Conservation (phyloP, 37 sponge, comb jelly and placozoan species). For the Aphrocallistes beatrix region DNA sequence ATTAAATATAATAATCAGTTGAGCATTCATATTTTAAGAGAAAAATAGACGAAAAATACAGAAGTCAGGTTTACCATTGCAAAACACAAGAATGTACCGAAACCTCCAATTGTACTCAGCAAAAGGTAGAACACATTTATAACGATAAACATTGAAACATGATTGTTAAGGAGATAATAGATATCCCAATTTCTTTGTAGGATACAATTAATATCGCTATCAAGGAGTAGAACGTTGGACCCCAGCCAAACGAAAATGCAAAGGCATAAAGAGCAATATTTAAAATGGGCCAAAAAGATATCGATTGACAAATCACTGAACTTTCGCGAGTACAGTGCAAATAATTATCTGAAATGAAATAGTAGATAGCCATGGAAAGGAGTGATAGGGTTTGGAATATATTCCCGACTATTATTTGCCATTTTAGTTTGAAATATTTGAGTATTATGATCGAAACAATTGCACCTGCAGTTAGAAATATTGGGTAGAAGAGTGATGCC, state of each 20-base stretch:
- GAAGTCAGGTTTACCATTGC: background rate
- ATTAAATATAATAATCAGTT: no score
- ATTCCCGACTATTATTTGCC: background rate
- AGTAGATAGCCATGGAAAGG: conserved; percentile 4
- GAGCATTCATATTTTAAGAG: background rate
- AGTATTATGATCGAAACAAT: background rate
- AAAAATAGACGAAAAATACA: background rate
- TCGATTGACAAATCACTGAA: background rate
- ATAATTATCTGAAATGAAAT: background rate
- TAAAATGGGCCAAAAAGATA: background rate
- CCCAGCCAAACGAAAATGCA: background rate
- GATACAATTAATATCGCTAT: background rate
- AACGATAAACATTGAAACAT: background rate
- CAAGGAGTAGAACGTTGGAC: background rate
- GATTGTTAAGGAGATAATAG: background rate
- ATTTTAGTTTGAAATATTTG: background rate
- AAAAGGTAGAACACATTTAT: background rate
- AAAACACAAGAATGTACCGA: background rate
- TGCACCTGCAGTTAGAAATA: background rate
- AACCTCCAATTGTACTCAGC: background rate
- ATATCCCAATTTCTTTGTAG: background rate
- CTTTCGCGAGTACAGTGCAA: background rate
- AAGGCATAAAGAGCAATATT: background rate
- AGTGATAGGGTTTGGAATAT: background rate
- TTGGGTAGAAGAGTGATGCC: conserved; percentile 19